These are phyloP conservation scores for Halictus quadricinctus DNA, from an alignment of 2,888 invertebrate species.

Conservation along the genomic window DNA sequence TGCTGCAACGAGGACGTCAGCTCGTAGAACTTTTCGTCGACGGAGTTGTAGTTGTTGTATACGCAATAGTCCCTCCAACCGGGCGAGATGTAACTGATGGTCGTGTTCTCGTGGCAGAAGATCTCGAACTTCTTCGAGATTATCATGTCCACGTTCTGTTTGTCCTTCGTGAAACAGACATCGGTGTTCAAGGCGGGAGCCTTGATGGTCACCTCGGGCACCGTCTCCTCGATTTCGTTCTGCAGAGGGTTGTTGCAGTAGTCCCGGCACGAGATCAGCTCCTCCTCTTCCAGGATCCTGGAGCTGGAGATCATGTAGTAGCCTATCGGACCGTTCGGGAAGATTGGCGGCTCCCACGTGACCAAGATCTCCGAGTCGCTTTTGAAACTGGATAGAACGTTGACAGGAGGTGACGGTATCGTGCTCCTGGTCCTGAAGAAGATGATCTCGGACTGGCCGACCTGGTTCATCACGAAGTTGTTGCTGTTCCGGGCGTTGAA, in stretches of 20 bases:
- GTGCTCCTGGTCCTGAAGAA: constrained; percentile 75
- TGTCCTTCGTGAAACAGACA: constrained; percentile 69
- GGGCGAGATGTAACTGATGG: constrained; percentile 65
- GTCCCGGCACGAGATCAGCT: constrained; percentile 77
- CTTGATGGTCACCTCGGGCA: constrained; percentile 63
- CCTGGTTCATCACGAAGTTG: constrained; percentile 55
- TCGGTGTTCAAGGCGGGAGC: constrained; percentile 35
- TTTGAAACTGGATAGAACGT: constrained; percentile 77
- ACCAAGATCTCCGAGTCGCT: constrained; percentile 83
- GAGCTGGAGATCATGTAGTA: constrained; percentile 83
- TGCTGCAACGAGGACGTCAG: constrained; percentile 26
- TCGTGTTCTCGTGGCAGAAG: constrained; percentile 71
- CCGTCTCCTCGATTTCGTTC: constrained; percentile 42
- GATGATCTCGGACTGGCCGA: constrained; percentile 76
- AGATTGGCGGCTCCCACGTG: constrained; percentile 85
- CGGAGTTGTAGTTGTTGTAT: constrained; percentile 63
- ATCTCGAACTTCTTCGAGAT: constrained; percentile 71
- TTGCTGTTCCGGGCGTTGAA: constrained; percentile 82
- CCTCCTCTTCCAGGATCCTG: constrained; percentile 72
- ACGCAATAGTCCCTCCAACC: constrained; percentile 72
- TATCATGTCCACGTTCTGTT: background rate
- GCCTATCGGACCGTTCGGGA: constrained; percentile 85
- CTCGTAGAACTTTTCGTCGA: constrained; percentile 55
- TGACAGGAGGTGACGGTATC: constrained; percentile 78
- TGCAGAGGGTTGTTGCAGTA: constrained; percentile 80